A percentile compares a stretch with the other conserved stretches of the same genome.
These are phyloP conservation scores for Xyrauchen texanus DNA, from an alignment of 2,113 vertebrate genomes.

Conservation along the genomic window DNA sequence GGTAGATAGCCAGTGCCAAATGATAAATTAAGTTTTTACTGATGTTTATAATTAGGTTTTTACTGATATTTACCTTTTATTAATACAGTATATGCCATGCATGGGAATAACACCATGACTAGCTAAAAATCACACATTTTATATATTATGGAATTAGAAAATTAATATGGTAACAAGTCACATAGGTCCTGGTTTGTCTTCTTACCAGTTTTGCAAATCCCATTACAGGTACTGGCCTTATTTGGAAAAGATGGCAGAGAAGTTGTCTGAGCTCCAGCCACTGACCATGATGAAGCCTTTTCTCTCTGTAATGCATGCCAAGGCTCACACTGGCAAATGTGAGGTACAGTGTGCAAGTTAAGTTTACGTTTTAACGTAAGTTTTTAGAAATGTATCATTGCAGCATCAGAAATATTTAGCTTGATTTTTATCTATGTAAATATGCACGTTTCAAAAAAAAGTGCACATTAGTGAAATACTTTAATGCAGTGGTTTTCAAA, in stretches of 20 bases:
- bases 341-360: slow-evolving; percentile 16
- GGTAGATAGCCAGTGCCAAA: not conserved
- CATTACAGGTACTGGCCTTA: slow-evolving; percentile 21
- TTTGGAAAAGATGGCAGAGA: slow-evolving; percentile 25
- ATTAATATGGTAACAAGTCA: not conserved
- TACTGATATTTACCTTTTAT: too few species aligned
- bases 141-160: not conserved
- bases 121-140: not conserved
- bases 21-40: not conserved
- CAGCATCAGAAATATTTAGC: not conserved
- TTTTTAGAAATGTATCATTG: not conserved
- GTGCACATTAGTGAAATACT: not conserved
- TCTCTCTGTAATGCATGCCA: not conserved
- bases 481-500: not conserved
- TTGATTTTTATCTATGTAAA: not conserved
- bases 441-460: not conserved
- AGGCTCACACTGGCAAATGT: slow-evolving; percentile 27
- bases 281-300: not conserved
- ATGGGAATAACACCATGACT: not conserved
- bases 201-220: slow-evolving; percentile 1
- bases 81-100: not conserved
- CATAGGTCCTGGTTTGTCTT: not conserved
- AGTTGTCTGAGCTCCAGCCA: slow-evolving; percentile 3
- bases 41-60: too few species aligned
- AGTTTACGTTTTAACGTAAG: too few species aligned